phyloP scores from a whole-genome alignment of 2,888 invertebrate species.

The Portevinia maculata region DNA sequence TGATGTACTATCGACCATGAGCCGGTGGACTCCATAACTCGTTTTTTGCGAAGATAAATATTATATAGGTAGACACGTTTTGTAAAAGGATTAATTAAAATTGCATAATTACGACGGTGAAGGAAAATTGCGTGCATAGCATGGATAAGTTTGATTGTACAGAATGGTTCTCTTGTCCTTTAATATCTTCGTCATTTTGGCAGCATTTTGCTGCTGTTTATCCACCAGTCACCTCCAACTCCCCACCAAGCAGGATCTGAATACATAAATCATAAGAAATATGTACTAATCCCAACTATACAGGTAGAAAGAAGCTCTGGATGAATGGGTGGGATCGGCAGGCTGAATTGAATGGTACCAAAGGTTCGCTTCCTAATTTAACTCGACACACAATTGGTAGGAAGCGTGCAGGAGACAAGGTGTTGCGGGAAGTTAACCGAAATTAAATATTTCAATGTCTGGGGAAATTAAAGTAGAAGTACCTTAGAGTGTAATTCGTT shows the following conservation, averaged over 20 bases:
- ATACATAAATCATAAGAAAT: constrained; percentile 57
- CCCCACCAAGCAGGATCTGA: constrained; percentile 23
- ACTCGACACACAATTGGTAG: constrained; percentile 12
- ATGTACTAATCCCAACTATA: constrained; percentile 50
- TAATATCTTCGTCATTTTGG: constrained; percentile 47
- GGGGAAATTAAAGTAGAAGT: constrained; percentile 71
- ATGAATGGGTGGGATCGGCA: neutral
- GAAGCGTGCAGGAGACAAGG: neutral
- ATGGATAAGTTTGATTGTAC: constrained; percentile 58
- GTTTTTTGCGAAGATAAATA: constrained; percentile 29
- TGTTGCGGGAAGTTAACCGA: constrained; percentile 60
- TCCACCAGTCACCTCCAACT: constrained; percentile 11
- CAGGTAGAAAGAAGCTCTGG: constrained; percentile 10
- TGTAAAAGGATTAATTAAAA: constrained; percentile 66
- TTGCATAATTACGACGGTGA: constrained; percentile 61
- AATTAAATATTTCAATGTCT: constrained; percentile 68
- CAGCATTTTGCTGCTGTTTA: constrained; percentile 34
- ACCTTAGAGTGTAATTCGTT: constrained; percentile 49
- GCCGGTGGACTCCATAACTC: constrained; percentile 1
- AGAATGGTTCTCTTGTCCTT: constrained; percentile 1
- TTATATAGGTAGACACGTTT: constrained; percentile 13
- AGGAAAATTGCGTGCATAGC: constrained; percentile 62
- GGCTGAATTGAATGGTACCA: constrained; percentile 15
- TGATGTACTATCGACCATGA: neutral
- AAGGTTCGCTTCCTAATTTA: constrained; percentile 54